phyloP scores from a whole-genome alignment of 2,888 invertebrate genomes.

The Stegophylla sp. region DNA sequence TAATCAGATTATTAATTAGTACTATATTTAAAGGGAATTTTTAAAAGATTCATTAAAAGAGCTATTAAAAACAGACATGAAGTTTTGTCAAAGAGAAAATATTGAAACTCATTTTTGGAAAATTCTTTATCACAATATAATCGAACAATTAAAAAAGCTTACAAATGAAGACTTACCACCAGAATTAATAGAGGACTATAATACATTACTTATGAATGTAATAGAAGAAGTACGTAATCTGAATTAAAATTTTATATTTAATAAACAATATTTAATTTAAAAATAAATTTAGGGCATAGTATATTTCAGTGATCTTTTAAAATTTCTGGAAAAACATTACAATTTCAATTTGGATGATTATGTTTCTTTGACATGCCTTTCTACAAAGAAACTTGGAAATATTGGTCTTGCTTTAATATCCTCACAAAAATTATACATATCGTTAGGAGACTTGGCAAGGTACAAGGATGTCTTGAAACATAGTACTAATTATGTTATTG shows the following conservation, averaged over 20 bases:
- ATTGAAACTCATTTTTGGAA: constrained; percentile 93
- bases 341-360: constrained; percentile 72
- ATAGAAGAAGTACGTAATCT: constrained; percentile 46
- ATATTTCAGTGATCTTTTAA: constrained; percentile 80
- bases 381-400: constrained; percentile 67
- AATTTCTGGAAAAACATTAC: constrained; percentile 77
- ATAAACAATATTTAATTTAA: background rate
- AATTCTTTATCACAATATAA: constrained; percentile 84
- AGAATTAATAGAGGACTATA: constrained; percentile 40
- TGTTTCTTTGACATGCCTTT: constrained; percentile 63
- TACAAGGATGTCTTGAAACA: constrained; percentile 87
- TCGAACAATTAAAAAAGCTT: constrained; percentile 78
- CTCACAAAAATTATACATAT: constrained; percentile 86
- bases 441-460: constrained; percentile 89
- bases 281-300: constrained; percentile 68
- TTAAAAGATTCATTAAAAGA: constrained; percentile 74
- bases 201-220: constrained; percentile 37
- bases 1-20: background rate
- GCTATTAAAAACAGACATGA: constrained; percentile 78
- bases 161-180: constrained; percentile 47
- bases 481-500: constrained; percentile 80
- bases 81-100: constrained; percentile 85
- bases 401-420: constrained; percentile 81
- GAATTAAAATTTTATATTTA: background rate
- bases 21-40: constrained; percentile 65